These are phyloP conservation scores for Mormyrus lacerda DNA, from an alignment of 2,113 vertebrate genomes.

Conservation along the genomic window DNA sequence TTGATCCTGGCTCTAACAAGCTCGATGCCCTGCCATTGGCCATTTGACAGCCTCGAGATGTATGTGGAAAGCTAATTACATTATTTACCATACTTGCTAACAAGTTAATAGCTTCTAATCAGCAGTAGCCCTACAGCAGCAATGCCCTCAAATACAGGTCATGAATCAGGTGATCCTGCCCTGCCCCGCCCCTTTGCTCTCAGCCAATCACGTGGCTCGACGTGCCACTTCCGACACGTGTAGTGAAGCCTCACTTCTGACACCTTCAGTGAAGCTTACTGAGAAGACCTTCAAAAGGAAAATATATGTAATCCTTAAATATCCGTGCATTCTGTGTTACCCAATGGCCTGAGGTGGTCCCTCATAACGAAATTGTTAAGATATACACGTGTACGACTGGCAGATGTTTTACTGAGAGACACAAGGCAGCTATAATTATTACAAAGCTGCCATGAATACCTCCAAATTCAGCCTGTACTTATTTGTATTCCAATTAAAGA, in stretches of 20 bases:
- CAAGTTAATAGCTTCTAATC: neutral
- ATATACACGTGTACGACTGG: neutral
- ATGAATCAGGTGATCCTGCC: neutral
- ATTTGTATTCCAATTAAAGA: constrained; percentile 22
- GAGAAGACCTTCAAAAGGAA: neutral
- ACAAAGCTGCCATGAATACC: constrained; percentile 8
- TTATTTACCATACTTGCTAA: neutral
- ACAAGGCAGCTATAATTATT: constrained; percentile 27
- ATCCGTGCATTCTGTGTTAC: neutral
- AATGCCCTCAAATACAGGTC: neutral
- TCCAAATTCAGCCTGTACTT: neutral
- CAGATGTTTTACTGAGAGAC: constrained; percentile 21
- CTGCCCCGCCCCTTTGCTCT: neutral
- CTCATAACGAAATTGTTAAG: constrained; percentile 12
- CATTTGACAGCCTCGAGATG: neutral
- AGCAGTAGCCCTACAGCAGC: neutral
- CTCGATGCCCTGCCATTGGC: neutral
- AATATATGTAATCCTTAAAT: neutral
- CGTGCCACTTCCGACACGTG: neutral
- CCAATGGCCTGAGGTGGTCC: neutral
- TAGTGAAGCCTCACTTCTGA: neutral
- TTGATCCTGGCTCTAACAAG: neutral
- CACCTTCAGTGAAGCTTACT: neutral
- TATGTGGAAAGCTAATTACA: neutral
- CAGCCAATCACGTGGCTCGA: neutral